Evolutionary conservation across 2,797 vertebrate species (phyloP).

Genomic region (Manis pentadactyla): DNA sequence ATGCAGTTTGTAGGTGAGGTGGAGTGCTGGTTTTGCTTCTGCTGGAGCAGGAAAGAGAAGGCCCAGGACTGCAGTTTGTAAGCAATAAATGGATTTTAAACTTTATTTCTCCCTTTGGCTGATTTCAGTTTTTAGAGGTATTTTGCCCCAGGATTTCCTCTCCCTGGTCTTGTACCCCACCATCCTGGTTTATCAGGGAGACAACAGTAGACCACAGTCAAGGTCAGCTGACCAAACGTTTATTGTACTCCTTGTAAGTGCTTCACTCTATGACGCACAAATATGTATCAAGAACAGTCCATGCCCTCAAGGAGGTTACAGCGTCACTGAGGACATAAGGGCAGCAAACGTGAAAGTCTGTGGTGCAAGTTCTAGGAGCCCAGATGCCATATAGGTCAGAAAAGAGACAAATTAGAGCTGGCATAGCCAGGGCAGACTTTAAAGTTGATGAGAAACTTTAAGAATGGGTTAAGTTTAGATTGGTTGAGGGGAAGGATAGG

Average conservation of each 20-base stretch:
- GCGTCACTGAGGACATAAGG: neutral
- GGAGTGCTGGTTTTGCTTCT: too few relatives aligned
- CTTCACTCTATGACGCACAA: neutral
- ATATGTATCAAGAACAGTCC: neutral
- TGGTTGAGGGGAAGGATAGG: neutral
- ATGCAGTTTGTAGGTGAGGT: too few relatives aligned
- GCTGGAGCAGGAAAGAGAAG: too few relatives aligned
- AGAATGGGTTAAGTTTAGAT: neutral
- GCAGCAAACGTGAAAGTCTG: neutral
- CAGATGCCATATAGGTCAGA: neutral
- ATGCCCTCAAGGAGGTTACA: neutral
- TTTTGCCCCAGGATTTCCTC: too few relatives aligned
- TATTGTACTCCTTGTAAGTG: neutral
- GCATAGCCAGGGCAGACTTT: neutral
- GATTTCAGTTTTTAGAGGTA: too few relatives aligned
- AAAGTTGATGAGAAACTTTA: neutral
- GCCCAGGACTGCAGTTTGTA: too few relatives aligned
- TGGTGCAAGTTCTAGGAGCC: neutral
- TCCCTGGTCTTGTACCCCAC: neutral
- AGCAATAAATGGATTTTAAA: too few relatives aligned
- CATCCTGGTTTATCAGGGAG: neutral
- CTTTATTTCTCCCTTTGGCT: too few relatives aligned
- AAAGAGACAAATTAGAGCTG: neutral
- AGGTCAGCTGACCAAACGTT: neutral
- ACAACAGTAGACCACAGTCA: neutral